Evolutionary conservation across 2,888 invertebrate genomes (phyloP).

Genomic region (Plebejus argus): DNA sequence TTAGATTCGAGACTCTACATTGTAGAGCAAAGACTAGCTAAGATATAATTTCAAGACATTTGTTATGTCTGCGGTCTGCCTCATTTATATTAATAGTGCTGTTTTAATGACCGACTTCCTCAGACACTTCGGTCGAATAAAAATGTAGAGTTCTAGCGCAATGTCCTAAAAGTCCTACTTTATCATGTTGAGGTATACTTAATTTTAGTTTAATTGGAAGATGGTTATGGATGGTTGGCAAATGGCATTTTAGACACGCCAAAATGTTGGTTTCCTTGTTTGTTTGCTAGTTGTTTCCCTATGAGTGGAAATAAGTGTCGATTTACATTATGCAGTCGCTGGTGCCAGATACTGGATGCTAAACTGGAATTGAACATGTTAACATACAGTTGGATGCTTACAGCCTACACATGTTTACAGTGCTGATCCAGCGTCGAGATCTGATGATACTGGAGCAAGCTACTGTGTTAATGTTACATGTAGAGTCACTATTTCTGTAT

Average conservation of each 20-base stretch:
- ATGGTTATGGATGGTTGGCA: no score
- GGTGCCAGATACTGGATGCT: neutral
- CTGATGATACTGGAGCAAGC: neutral
- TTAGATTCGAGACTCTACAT: no score
- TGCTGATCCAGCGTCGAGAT: neutral
- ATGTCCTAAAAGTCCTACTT: neutral
- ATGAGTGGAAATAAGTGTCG: neutral
- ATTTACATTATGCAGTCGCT: neutral
- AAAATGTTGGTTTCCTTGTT: no score
- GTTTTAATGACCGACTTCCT: constrained; percentile 3
- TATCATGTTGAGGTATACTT: neutral
- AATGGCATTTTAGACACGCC: no score
- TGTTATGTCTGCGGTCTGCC: neutral
- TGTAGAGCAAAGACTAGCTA: no score
- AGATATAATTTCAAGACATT: no score
- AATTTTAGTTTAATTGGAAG: no score
- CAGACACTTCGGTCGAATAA: neutral
- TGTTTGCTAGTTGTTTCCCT: no score
- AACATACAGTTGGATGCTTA: neutral
- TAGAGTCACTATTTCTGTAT: neutral
- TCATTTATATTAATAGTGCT: neutral
- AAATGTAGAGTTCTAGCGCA: neutral
- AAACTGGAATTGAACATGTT: neutral
- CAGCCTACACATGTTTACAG: neutral
- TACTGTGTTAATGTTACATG: neutral